These are phyloP conservation scores for Sclerurus mexicanus DNA, from an alignment of 2,113 vertebrate genomes.

Conservation along the genomic window DNA sequence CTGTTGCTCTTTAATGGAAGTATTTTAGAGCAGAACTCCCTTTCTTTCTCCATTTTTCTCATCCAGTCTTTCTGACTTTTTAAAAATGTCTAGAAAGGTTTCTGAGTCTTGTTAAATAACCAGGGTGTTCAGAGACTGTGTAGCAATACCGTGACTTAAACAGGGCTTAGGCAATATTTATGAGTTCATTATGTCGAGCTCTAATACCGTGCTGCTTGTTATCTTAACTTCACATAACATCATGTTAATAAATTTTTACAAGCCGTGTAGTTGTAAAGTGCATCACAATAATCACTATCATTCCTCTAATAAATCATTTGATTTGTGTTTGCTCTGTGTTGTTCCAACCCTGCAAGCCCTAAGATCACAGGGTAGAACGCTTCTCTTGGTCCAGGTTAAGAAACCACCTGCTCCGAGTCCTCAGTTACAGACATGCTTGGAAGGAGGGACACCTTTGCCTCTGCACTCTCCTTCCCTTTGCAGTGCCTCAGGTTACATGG, in stretches of 20 bases:
- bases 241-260: constrained; percentile 1
- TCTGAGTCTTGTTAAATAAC: neutral
- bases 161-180: neutral
- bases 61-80: neutral
- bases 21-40: neutral
- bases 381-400: neutral
- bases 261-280: neutral
- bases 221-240: neutral
- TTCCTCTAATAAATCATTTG: neutral
- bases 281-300: neutral
- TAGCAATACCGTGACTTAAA: neutral
- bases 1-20: neutral
- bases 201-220: neutral
- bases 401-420: neutral
- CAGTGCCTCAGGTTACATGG: neutral
- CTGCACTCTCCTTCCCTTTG: neutral
- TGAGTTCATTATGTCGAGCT: neutral
- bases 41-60: neutral
- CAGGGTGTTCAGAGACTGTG: neutral
- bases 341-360: rapidly evolving
- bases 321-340: neutral
- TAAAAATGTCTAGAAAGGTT: neutral
- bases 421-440: neutral
- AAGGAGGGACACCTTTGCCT: neutral
- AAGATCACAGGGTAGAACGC: neutral